Base-by-base conservation (phyloP, 1,140 invertebrate species). In the Chrysomallon squamiferum region DNA sequence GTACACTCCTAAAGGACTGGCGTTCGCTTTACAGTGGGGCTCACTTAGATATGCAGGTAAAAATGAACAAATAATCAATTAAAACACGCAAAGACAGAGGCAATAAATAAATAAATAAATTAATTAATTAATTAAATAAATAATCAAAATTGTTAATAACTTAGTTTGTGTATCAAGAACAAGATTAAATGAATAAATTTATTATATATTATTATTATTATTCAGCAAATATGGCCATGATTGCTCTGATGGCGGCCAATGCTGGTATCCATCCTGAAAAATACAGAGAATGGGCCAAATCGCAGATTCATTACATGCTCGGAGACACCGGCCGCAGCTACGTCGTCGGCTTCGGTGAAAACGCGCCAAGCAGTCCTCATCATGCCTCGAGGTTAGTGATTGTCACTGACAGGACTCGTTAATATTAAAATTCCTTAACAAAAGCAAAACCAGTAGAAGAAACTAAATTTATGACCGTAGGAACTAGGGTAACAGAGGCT, bases 231-330 rank as follows among this genome's bases (percentile, higher is more conserved):
- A 70, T 61, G 27, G 76, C 76, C 3, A 64, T 78, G 15, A 45
- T 68, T 22, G 66, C 73, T 29, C 59, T 80, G 35, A 38, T 72
- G 18, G 76, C 74, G 18, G 71, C 72, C n/a, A 68, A 78, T 0
- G 11, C 45, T 20, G 73, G 73, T 1, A 65, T 80, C 6, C 54
- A 68, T n/a, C 0, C 69, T 0, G 25, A 38, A 5, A 20, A 49
- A 1, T 68, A 89, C 74, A 69, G 85, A 15, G 73, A 86, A 41
- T 89, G 90, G 74, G 90, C 89, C 15, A 83, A 85, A 66, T 71
- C 87, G 68, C 90, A 91, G 80, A 88, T 91, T 49, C 77, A 88
- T 70, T 91, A 90, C 75, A 88, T 89, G 63, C 81, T 91, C 1
- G 90, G 90, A 2, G 84, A 87, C 58, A 74, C 76, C 33, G 89